Percentiles rank a stretch among this genome's conserved stretches.
phyloP scores from a whole-genome alignment of 35 echinoderm and acorn worm species.

The Ophioderma brevispina region DNA sequence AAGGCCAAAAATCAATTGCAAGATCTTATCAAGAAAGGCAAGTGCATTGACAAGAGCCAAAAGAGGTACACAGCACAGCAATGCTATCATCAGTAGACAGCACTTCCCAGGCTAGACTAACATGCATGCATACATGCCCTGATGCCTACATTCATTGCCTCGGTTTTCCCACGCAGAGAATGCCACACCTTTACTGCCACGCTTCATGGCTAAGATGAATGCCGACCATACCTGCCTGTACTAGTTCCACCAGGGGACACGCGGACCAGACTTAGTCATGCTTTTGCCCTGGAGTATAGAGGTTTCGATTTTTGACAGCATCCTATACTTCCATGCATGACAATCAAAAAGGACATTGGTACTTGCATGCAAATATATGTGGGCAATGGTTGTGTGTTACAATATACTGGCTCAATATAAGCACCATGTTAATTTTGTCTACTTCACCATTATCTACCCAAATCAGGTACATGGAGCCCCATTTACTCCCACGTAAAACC shows the following conservation, averaged over 20 bases:
- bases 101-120: neutral
- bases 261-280: neutral
- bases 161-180: neutral
- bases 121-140: neutral
- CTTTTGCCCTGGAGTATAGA: neutral
- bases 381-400: neutral
- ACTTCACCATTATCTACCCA: neutral
- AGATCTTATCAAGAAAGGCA: neutral
- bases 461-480: neutral
- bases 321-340: no score
- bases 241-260: neutral
- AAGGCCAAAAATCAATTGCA: neutral
- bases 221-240: no score
- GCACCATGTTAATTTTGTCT: neutral
- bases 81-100: neutral
- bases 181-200: neutral
- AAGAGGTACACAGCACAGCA: neutral
- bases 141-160: neutral
- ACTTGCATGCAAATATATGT: neutral
- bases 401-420: neutral
- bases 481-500: neutral
- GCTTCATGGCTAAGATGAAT: no score
- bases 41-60: neutral
- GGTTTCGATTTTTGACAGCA: no score
- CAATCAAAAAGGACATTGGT: no score